Evolutionary conservation across 35 echinoderm and acorn worm species (phyloP), one percentile per base, ranked within the genome.

Genomic region (Heliocidaris tuberculata): DNA sequence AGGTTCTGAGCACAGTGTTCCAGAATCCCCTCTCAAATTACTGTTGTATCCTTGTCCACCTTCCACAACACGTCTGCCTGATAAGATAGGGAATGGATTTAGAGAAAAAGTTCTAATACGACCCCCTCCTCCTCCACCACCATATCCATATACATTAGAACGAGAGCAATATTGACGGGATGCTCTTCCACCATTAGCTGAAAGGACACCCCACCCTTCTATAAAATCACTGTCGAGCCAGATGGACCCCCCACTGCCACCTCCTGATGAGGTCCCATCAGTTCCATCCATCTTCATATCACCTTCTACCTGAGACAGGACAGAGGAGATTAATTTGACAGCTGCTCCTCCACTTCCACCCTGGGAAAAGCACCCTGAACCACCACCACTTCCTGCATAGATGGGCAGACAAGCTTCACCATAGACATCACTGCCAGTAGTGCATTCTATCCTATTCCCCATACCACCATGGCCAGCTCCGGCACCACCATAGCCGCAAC

Each of bases 241-340:
- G 47, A 97, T 60, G 21, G 97, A 88, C 1, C 97, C 97, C 19
- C 97, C 97, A 92, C 96, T 97, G 61, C 97, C 97, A 54, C 97
- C 97, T 52, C 97, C 97, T 24, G 89, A 29, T 48, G 94, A 95
- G 32, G 9, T 6, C 11, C 96, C 95, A 49, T 29, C 17, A 6
- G n/a, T 31, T 31, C 96, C 97, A 94, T 96, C 78, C 16, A 87
- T 88, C 30, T 48, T 48, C 17, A 97, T 59, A 42, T 91, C 11
- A 31, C 97, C 95, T 95, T 98, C 97, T 54, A 98, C 86, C 24
- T 92, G 92, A 30, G 95, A 30, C 4, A 97, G 59, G 30, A 60
- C 19, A 59, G 78, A 65, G 12, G 96, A 65, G 60, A 98, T 65
- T 7, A 96, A 61, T 86, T 97, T 94, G 3, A 96, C 90, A 31